Evolutionary conservation across 2,113 vertebrate genomes (phyloP).

Genomic region (Dinomys branickii): DNA sequence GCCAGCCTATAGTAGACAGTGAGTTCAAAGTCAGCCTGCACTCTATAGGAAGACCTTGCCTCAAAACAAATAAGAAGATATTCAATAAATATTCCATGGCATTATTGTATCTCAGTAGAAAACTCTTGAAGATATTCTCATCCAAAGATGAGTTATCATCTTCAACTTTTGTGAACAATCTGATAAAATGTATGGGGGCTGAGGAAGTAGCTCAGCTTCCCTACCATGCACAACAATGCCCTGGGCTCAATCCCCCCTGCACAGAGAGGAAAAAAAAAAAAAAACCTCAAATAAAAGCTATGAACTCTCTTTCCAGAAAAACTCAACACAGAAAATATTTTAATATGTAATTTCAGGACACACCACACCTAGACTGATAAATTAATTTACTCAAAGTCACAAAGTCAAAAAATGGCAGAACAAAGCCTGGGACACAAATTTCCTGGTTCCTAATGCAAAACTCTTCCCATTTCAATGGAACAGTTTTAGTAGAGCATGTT

Average conservation of each 20-base stretch:
- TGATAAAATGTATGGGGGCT: not conserved
- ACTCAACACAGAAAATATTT: constrained; percentile 33
- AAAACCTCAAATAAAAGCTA: not conserved
- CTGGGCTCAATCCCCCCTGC: not conserved
- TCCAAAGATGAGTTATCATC: not conserved
- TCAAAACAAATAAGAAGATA: not conserved
- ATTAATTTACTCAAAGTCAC: constrained; percentile 21
- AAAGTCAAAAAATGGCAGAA: constrained; percentile 6
- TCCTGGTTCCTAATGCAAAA: not conserved
- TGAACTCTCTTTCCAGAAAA: constrained; percentile 18
- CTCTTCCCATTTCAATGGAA: not conserved
- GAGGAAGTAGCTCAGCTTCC: not conserved
- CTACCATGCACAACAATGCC: not conserved
- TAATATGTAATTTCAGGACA: not conserved
- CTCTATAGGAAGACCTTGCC: not conserved
- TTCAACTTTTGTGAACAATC: constrained; percentile 42
- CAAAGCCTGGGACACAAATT: not conserved
- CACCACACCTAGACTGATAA: not conserved
- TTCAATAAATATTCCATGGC: not conserved
- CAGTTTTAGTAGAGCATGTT: not conserved
- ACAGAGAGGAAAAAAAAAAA: not conserved
- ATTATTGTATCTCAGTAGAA: not conserved
- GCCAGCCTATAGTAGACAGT: not conserved
- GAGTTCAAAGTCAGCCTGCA: not conserved
- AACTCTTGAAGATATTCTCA: constrained; percentile 35